These are phyloP conservation scores for Pollimyrus isidori DNA, from an alignment of 2,113 vertebrate genomes.

Conservation along the genomic window DNA sequence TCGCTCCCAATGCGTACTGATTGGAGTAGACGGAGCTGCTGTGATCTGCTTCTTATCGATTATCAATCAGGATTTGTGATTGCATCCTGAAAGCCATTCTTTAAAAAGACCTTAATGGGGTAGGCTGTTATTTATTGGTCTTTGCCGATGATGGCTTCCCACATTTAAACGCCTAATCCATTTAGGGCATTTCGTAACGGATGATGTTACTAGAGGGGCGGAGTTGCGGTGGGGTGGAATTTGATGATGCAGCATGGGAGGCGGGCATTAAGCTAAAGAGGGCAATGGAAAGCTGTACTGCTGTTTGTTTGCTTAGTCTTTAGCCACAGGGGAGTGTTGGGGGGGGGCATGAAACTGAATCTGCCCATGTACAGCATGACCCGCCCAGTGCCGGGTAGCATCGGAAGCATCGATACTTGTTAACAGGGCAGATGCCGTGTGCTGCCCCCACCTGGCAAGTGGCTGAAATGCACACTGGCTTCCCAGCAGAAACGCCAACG, in stretches of 20 bases:
- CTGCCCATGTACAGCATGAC: background rate
- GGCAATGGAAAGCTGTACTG: background rate
- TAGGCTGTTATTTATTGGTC: constrained; percentile 43
- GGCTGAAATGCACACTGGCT: constrained; percentile 3
- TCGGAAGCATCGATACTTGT: constrained; percentile 4
- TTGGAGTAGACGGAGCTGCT: constrained; percentile 59
- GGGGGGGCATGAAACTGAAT: too few species aligned
- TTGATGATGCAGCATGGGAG: background rate
- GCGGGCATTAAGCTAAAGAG: constrained; percentile 42
- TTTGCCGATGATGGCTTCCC: constrained; percentile 57
- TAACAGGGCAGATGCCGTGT: background rate
- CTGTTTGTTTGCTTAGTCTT: background rate
- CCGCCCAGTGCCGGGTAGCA: background rate
- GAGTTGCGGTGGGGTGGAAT: background rate
- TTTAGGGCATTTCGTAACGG: constrained; percentile 45
- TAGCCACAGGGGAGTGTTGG: background rate
- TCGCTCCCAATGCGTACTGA: constrained; percentile 57
- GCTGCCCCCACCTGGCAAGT: background rate
- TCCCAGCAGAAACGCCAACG: constrained; percentile 9
- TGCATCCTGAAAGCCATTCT: constrained; percentile 66
- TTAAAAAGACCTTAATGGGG: constrained; percentile 67
- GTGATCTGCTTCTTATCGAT: constrained; percentile 66
- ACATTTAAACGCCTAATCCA: constrained; percentile 59
- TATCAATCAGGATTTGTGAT: constrained; percentile 68
- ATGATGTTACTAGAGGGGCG: background rate